These are phyloP conservation scores for Micromussa lordhowensis DNA, from an alignment of 92 coral and sea anemone genomes.

Conservation along the genomic window DNA sequence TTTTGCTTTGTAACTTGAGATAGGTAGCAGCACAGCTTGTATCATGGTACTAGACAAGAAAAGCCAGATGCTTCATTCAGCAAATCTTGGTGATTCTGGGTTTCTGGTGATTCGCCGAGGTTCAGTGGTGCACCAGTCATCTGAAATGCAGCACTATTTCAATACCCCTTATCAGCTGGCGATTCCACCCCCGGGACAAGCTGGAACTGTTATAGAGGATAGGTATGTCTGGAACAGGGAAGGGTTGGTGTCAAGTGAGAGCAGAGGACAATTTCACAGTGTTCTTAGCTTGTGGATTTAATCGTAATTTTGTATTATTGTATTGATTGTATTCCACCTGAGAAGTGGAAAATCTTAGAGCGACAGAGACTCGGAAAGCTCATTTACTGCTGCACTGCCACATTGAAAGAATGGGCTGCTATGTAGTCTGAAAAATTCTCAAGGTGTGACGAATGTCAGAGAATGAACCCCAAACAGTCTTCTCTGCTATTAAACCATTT, in stretches of 20 bases:
- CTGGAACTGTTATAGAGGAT: slow-evolving; percentile 94
- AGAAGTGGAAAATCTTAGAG: too few relatives aligned
- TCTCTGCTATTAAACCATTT: too few relatives aligned
- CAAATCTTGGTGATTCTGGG: slow-evolving; percentile 97
- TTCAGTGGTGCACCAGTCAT: slow-evolving; percentile 87
- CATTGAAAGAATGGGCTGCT: too few relatives aligned
- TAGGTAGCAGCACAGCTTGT: slow-evolving; percentile 97
- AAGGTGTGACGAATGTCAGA: too few relatives aligned
- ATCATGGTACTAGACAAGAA: slow-evolving; percentile 90
- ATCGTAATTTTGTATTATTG: too few relatives aligned
- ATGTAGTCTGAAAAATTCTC: too few relatives aligned
- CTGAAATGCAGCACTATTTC: slow-evolving; percentile 95
- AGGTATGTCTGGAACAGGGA: slow-evolving; percentile 45
- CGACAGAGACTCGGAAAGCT: too few relatives aligned
- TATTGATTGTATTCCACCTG: too few relatives aligned
- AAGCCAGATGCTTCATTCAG: slow-evolving; percentile 88
- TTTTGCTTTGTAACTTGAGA: not conserved
- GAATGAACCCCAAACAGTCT: too few relatives aligned
- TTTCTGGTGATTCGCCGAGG: slow-evolving; percentile 89
- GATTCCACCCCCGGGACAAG: slow-evolving; percentile 97
- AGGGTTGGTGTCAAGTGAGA: not conserved
- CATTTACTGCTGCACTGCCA: too few relatives aligned
- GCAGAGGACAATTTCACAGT: not conserved
- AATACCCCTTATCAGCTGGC: slow-evolving; percentile 98
- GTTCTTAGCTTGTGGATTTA: not conserved